Base-by-base conservation (phyloP, 35 echinoderm and acorn worm genomes). In the Antedon bifida region DNA sequence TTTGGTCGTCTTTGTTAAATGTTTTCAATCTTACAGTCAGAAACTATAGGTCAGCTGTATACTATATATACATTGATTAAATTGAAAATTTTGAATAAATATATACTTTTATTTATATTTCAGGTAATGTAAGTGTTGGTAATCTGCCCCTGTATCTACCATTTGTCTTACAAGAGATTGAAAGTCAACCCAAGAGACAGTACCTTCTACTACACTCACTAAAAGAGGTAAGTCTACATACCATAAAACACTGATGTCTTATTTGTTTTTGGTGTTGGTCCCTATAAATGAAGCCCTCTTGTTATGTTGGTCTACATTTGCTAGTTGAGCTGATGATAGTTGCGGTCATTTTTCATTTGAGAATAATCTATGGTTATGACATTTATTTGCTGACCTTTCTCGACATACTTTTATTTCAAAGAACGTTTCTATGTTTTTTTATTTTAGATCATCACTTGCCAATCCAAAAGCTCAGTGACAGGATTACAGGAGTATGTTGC, bases 81-180 rank as follows among this genome's bases (percentile, higher is more conserved):
- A n/a, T n/a, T n/a, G n/a, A n/a, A n/a, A n/a, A n/a, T n/a, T n/a
- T n/a, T n/a, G n/a, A n/a, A n/a, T n/a, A n/a, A n/a, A n/a, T n/a
- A n/a, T n/a, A n/a, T n/a, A n/a, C n/a, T n/a, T n/a, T 42, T 42
- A 14, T 89, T 85, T 55, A 36, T 31, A 56, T 74, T 87, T 2
- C 81, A 97, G 94, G 94, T 77, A 97, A 89, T 82, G 90, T 97
- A 12, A 97, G 94, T 90, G 94, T 97, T 39, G 94, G 94, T 44
- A 97, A 97, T 74, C 85, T 97, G 23, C 84, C 94, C 73, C 77
- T 92, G 88, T 97, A 97, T 81, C 85, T 97, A 75, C 94, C 94
- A 17, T 97, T 97, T 86, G 94, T 97, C 4, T 74, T 97, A 23
- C 81, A 90, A 45, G 94, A 97, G 78, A 97, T 97, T 38, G 88